These are phyloP conservation scores for Zophobas atratus DNA, from an alignment of 1,140 invertebrate species.

Conservation along the genomic window DNA sequence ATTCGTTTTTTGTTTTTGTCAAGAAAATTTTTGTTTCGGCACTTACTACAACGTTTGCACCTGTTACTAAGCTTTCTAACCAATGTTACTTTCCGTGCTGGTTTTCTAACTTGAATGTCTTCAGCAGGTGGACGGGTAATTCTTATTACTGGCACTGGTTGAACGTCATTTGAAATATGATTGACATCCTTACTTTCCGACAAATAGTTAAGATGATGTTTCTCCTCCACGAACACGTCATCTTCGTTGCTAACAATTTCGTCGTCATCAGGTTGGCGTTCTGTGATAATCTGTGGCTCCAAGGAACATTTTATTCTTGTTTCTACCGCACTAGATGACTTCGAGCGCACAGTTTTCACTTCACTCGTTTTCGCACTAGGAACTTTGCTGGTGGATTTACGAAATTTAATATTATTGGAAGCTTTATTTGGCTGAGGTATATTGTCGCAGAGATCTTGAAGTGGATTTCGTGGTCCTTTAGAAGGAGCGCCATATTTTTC, in stretches of 20 bases:
- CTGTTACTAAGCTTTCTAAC: conserved; percentile 1
- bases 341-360: not conserved
- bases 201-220: conserved; percentile 6
- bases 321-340: not conserved
- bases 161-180: not conserved
- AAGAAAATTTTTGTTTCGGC: not conserved
- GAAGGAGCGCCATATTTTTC: no score
- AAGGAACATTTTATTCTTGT: not conserved
- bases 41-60: not conserved
- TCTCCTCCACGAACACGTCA: not conserved
- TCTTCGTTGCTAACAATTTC: not conserved
- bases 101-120: not conserved
- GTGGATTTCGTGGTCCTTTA: no score
- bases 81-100: not conserved
- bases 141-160: not conserved
- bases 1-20: not conserved
- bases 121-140: not conserved
- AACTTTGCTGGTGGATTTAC: no score
- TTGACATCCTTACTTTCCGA: not conserved
- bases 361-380: no score
- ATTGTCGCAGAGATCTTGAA: no score
- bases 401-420: no score
- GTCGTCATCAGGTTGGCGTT: not conserved
- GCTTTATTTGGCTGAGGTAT: no score
- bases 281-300: not conserved